Conservation (phyloP, 2,888 invertebrate species). For the Dynastes maya region DNA sequence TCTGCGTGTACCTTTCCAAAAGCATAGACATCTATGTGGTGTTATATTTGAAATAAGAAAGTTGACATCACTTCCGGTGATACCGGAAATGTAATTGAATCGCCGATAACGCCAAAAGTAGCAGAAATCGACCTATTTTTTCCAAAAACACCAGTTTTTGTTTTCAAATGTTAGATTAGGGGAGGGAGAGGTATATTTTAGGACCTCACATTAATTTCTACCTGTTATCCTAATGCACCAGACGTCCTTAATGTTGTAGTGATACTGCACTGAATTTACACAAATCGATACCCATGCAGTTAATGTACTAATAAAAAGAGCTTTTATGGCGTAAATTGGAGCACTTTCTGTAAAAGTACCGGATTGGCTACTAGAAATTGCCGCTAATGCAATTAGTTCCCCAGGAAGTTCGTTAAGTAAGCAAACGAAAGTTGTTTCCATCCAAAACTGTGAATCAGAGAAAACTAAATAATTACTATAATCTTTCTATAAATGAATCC, state of each 20-base stretch:
- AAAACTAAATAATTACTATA: too few species aligned
- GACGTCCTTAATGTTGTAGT: constrained; percentile 34
- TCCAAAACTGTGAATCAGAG: constrained; percentile 34
- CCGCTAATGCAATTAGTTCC: constrained; percentile 35
- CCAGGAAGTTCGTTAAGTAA: constrained; percentile 33
- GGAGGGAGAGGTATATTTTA: too few species aligned
- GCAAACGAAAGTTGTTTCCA: neutral
- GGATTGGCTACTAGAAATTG: neutral
- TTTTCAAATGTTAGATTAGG: too few species aligned
- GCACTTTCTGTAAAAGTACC: constrained; percentile 11
- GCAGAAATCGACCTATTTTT: too few species aligned
- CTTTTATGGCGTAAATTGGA: constrained; percentile 23
- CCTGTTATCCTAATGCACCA: constrained; percentile 36
- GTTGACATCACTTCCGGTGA: too few species aligned
- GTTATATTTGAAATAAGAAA: too few species aligned
- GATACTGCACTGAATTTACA: neutral
- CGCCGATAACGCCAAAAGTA: too few species aligned
- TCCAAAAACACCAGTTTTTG: too few species aligned
- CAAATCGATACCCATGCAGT: constrained; percentile 37
- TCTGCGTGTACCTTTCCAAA: too few species aligned
- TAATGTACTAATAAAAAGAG: neutral
- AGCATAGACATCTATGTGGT: too few species aligned
- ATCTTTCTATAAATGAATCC: too few species aligned
- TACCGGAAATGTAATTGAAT: too few species aligned
- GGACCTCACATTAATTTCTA: neutral